These are phyloP conservation scores for Drosophila robusta DNA, from an alignment of 2,888 invertebrate species.

Conservation along the genomic window DNA sequence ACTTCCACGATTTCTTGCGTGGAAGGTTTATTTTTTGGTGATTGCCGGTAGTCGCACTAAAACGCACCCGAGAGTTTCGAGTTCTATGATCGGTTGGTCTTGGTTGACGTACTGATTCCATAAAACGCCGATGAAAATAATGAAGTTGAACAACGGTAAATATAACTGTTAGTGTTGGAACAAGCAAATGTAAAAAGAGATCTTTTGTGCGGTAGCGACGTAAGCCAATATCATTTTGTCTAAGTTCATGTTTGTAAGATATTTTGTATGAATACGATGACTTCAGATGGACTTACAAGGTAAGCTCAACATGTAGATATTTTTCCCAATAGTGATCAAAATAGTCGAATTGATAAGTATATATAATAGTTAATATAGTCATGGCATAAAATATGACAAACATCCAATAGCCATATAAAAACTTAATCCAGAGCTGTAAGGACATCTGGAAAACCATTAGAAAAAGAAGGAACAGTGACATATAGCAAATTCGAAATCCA, in stretches of 20 bases:
- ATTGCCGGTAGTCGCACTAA: neutral
- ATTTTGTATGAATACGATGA: neutral
- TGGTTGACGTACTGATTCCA: conserved; percentile 86
- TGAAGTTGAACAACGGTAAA: conserved; percentile 98
- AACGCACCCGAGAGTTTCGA: neutral
- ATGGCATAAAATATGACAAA: conserved; percentile 98
- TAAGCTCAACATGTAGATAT: conserved; percentile 89
- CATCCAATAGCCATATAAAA: conserved; percentile 98
- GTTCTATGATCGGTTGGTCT: conserved; percentile 11
- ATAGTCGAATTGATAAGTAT: conserved; percentile 98
- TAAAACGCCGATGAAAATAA: conserved; percentile 98
- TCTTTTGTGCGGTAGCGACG: conserved; percentile 94
- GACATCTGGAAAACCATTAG: conserved; percentile 97
- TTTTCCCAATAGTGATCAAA: conserved; percentile 93
- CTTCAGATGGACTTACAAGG: conserved; percentile 88
- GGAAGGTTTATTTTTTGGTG: neutral
- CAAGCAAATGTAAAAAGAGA: conserved; percentile 95
- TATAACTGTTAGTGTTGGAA: conserved; percentile 97
- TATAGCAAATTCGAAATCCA: conserved; percentile 97
- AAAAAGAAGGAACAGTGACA: conserved; percentile 96
- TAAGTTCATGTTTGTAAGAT: conserved; percentile 80
- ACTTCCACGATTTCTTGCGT: conserved; percentile 20
- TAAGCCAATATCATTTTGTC: conserved; percentile 97
- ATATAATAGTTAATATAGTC: conserved; percentile 95
- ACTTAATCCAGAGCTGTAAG: conserved; percentile 94